These are phyloP conservation scores for Exephanes ischioxanthus DNA, from an alignment of 2,888 invertebrate genomes.

Conservation along the genomic window DNA sequence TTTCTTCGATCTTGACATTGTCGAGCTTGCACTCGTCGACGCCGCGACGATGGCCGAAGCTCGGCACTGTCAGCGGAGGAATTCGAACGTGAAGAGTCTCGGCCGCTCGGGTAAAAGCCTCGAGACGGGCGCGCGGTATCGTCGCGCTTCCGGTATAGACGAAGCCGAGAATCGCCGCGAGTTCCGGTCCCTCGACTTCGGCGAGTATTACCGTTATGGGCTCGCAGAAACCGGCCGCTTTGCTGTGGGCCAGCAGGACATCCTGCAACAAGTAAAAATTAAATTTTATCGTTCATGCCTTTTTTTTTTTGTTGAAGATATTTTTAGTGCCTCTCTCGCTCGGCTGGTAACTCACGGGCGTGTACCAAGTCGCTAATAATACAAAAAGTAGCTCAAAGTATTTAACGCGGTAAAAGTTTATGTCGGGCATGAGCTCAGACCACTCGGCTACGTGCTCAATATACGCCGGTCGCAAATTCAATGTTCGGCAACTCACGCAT, in stretches of 20 bases:
- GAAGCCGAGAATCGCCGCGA: slow-evolving; percentile 89
- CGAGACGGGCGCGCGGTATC: slow-evolving; percentile 87
- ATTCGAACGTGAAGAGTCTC: slow-evolving; percentile 78
- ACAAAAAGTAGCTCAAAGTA: background rate
- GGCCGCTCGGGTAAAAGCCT: slow-evolving; percentile 88
- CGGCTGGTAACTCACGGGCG: background rate
- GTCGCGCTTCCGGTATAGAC: slow-evolving; percentile 89
- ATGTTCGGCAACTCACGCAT: slow-evolving; percentile 16
- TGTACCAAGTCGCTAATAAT: background rate
- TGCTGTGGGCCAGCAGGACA: slow-evolving; percentile 80
- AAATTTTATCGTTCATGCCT: background rate
- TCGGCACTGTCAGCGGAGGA: slow-evolving; percentile 70
- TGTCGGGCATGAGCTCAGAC: background rate
- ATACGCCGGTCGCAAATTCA: background rate
- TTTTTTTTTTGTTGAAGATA: background rate
- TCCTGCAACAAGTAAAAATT: slow-evolving; percentile 75
- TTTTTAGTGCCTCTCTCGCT: background rate
- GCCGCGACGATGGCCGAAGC: background rate
- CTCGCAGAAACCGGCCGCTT: slow-evolving; percentile 79
- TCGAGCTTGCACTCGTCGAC: slow-evolving; percentile 72
- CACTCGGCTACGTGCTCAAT: background rate
- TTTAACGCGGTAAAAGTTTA: background rate
- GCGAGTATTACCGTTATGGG: slow-evolving; percentile 89
- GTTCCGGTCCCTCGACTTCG: slow-evolving; percentile 88
- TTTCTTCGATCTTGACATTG: slow-evolving; percentile 73